A percentile compares a stretch with the other conserved stretches of the same genome.
These are phyloP conservation scores for Melanostigma gelatinosum DNA, from an alignment of 2,113 vertebrate genomes.

Conservation along the genomic window DNA sequence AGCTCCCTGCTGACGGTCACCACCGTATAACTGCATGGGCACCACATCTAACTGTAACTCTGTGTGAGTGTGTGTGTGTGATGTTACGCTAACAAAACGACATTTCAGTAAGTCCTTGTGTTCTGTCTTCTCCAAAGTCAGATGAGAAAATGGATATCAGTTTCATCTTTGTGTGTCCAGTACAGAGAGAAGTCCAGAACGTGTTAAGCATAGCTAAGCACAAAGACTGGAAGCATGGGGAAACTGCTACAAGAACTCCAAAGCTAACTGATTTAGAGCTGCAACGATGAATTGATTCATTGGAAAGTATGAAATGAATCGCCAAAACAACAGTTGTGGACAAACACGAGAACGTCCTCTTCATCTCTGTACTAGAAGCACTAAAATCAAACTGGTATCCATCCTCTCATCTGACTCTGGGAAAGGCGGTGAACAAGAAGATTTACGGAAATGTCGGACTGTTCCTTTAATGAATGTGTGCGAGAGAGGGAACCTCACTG, in stretches of 20 bases:
- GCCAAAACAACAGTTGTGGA: not conserved
- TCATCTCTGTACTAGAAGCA: not conserved
- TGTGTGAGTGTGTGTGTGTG: slow-evolving; percentile 33
- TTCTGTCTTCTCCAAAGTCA: slow-evolving; percentile 24
- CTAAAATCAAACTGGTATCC: slow-evolving; percentile 12
- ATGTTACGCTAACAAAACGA: slow-evolving; percentile 16
- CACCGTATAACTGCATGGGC: slow-evolving; percentile 73
- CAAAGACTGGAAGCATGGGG: not conserved
- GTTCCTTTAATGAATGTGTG: slow-evolving; percentile 51
- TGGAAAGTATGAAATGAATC: not conserved
- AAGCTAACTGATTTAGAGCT: not conserved
- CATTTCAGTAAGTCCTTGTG: slow-evolving; percentile 9
- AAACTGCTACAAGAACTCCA: not conserved
- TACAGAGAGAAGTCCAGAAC: not conserved
- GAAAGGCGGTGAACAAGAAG: not conserved
- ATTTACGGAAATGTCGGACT: slow-evolving; percentile 28
- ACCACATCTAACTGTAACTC: slow-evolving; percentile 38
- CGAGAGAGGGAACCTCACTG: slow-evolving; percentile 45
- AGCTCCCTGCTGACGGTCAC: slow-evolving; percentile 84
- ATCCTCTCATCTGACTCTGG: slow-evolving; percentile 7
- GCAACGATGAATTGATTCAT: not conserved
- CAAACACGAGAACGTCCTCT: not conserved
- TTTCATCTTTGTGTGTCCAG: not conserved
- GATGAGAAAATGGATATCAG: slow-evolving; percentile 24
- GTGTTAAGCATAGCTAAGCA: not conserved